phyloP scores from a whole-genome alignment of 2,888 invertebrate species.

The Tupiocoris notatus region DNA sequence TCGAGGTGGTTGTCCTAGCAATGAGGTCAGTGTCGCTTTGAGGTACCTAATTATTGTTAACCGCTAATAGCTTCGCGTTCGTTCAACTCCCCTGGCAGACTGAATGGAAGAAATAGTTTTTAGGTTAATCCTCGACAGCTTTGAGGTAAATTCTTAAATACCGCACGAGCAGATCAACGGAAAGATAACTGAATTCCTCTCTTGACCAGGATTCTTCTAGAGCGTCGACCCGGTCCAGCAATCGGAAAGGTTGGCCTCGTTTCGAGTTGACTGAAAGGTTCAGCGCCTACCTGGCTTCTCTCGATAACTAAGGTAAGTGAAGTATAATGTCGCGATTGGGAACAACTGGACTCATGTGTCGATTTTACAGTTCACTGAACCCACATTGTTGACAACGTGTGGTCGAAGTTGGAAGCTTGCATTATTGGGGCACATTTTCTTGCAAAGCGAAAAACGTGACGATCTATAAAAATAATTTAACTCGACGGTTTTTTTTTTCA shows the following conservation, averaged over 20 bases:
- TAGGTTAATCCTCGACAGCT: background rate
- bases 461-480: no score
- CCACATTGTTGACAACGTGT: background rate
- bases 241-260: background rate
- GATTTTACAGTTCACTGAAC: background rate
- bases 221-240: background rate
- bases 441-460: background rate
- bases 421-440: background rate
- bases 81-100: no score
- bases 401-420: background rate
- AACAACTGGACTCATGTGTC: background rate
- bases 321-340: background rate
- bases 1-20: background rate
- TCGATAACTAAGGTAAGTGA: background rate
- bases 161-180: background rate
- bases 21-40: background rate
- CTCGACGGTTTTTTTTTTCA: no score
- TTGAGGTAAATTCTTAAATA: background rate
- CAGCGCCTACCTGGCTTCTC: background rate
- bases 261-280: no score
- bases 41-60: no score
- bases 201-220: background rate
- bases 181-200: background rate
- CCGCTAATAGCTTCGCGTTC: background rate
- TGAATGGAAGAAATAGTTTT: no score